Conservation (phyloP, 2,113 vertebrate species). For the Apodemus sylvaticus region DNA sequence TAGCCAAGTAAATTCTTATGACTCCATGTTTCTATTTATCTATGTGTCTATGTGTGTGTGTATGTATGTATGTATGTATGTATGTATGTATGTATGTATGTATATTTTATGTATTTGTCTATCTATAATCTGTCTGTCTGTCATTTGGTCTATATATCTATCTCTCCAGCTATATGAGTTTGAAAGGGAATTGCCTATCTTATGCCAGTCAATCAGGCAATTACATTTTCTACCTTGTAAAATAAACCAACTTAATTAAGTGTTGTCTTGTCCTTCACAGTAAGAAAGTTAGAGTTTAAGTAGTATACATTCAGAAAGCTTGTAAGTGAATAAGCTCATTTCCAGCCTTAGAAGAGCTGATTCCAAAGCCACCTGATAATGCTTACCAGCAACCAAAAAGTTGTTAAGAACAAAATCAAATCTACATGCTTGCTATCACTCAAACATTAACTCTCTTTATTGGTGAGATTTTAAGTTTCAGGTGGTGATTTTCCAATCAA, state of each 20-base stretch:
- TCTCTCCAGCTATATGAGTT: neutral
- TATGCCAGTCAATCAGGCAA: neutral
- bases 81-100: neutral
- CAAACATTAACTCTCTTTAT: neutral
- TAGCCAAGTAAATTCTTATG: neutral
- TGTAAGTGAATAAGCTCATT: neutral
- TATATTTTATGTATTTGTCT: neutral
- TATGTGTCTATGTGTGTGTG: too few species aligned
- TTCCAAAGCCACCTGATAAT: slow-evolving; percentile 34
- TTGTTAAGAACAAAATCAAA: slow-evolving; percentile 9
- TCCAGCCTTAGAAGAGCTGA: neutral
- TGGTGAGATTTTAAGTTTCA: neutral
- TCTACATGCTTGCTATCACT: neutral
- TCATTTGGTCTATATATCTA: too few species aligned
- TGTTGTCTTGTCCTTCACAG: slow-evolving; percentile 9
- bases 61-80: neutral
- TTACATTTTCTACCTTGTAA: slow-evolving; percentile 35
- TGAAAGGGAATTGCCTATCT: neutral
- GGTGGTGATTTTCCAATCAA: neutral
- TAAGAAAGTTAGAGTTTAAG: neutral
- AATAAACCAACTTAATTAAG: neutral
- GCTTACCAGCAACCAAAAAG: neutral
- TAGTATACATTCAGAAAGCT: neutral
- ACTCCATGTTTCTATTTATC: neutral
- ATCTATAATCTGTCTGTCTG: too few species aligned